A percentile compares a stretch with the other conserved stretches of the same genome.
Conservation (phyloP, 2,113 vertebrate species). For the Uria aalge region DNA sequence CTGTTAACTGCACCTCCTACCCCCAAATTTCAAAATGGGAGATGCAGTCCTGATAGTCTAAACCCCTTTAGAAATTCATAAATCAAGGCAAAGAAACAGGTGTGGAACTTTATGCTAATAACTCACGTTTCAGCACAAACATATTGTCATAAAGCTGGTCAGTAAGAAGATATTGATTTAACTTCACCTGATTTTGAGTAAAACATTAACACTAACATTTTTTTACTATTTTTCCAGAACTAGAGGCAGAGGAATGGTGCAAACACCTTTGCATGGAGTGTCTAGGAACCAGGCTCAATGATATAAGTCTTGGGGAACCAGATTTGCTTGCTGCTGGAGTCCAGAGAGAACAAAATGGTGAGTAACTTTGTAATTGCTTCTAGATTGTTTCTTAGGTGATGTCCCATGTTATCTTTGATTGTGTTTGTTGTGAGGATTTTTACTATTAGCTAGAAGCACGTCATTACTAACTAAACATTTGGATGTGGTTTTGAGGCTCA, state of each 20-base stretch:
- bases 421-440: background rate
- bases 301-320: constrained; percentile 97
- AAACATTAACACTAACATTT: background rate
- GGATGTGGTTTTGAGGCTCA: background rate
- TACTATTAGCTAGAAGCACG: background rate
- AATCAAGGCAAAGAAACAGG: background rate
- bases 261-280: constrained; percentile 96
- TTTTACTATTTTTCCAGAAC: constrained; percentile 77
- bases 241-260: constrained; percentile 98
- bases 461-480: background rate
- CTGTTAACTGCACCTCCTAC: background rate
- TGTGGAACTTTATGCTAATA: background rate
- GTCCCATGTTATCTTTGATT: background rate
- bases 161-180: background rate
- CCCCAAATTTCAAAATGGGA: background rate
- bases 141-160: background rate
- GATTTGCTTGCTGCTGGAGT: constrained; percentile 97
- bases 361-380: constrained; percentile 50
- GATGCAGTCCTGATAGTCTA: background rate
- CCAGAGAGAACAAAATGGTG: constrained; percentile 96
- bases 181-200: background rate
- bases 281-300: constrained; percentile 92
- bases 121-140: background rate
- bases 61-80: background rate
- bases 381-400: background rate